Base-by-base conservation (phyloP, 2,888 invertebrate genomes). In the Drosophila mulleri region DNA sequence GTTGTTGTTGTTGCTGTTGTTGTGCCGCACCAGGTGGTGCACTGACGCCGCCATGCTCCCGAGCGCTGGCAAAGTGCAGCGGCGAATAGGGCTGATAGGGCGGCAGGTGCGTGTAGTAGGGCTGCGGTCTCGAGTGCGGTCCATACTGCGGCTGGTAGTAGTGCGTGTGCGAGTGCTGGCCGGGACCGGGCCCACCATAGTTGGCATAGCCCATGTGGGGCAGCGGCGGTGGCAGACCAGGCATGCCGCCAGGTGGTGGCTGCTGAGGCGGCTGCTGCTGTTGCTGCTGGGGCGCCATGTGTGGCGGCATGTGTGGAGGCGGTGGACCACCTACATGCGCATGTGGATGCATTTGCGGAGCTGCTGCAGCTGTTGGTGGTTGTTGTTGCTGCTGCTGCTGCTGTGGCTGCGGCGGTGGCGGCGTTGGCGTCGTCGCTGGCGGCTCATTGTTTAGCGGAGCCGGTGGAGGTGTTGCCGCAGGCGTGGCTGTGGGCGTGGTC, bases 371-470 rank as follows among this genome's bases (percentile, higher is more conserved):
- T 50, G 42, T 7, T 11, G 23, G 45, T 23, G 11, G 57, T 6
- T 78, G 89, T 44, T 77, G 87, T 9, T 29, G 53, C 29, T 48
- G 44, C 9, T 50, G 42, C 7, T 12, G 23, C 5, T 80, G 87
- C 54, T 20, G 67, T 11, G 23, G 65, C 9, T 45, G 75, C 35
- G 67, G 29, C 41, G 84, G 66, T 65, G 75, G 67, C 67, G 95
- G 95, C 61, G 94, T 95, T 4, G 90, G 95, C 94, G 87, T 72
- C 47, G 80, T 67, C 20, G 88, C 56, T 20, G 79, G 79, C 47
- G 67, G 57, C 26, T 79, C 82, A 44, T 35, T 78, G 56, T 11
- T 59, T 3, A 68, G 81, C 47, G 59, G 26, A n/a, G 77, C 41
- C 42, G 82, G 57, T n/a, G 80, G 67, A 18, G 79, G 59, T 12